phyloP scores from a whole-genome alignment of 2,797 vertebrate species.

The Adrianichthys oophorus region DNA sequence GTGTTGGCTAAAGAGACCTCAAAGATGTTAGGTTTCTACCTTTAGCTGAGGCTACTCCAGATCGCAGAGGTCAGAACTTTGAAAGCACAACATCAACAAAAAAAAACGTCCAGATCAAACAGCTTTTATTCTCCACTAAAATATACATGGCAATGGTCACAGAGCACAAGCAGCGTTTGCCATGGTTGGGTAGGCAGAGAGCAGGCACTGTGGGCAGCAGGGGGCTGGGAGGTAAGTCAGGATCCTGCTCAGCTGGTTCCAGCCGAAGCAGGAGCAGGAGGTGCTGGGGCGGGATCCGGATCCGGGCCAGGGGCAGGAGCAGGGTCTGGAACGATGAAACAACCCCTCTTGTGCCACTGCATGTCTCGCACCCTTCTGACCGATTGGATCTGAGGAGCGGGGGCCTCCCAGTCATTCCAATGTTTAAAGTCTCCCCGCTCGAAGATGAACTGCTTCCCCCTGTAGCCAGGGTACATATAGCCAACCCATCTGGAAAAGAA shows the following conservation, averaged over 20 bases:
- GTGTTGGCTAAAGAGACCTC: constrained; percentile 16
- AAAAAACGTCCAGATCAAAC: constrained; percentile 55
- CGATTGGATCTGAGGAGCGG: constrained; percentile 88
- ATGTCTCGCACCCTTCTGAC: constrained; percentile 89
- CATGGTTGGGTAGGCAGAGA: constrained; percentile 54
- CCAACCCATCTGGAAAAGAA: constrained; percentile 85
- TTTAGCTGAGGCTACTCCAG: constrained; percentile 1
- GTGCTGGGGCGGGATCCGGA: constrained; percentile 71
- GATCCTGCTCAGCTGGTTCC: constrained; percentile 81
- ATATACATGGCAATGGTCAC: constrained; percentile 63
- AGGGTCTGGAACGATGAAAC: constrained; percentile 70
- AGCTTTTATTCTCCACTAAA: constrained; percentile 70
- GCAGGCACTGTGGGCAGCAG: constrained; percentile 43
- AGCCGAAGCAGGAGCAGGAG: constrained; percentile 63
- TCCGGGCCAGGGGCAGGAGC: constrained; percentile 37
- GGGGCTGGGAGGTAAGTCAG: constrained; percentile 12
- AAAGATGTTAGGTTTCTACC: constrained; percentile 12
- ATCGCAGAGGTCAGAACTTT: constrained; percentile 14
- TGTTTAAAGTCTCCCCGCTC: constrained; percentile 90
- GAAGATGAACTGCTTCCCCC: constrained; percentile 88
- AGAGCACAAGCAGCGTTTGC: constrained; percentile 56
- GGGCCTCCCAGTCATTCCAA: constrained; percentile 93
- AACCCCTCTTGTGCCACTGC: constrained; percentile 91
- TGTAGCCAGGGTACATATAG: constrained; percentile 91
- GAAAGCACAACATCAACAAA: constrained; percentile 49